A percentile compares a stretch with the other conserved stretches of the same genome.
Evolutionary conservation across 1,140 invertebrate species (phyloP).

Genomic region (Magallana ariakensis): DNA sequence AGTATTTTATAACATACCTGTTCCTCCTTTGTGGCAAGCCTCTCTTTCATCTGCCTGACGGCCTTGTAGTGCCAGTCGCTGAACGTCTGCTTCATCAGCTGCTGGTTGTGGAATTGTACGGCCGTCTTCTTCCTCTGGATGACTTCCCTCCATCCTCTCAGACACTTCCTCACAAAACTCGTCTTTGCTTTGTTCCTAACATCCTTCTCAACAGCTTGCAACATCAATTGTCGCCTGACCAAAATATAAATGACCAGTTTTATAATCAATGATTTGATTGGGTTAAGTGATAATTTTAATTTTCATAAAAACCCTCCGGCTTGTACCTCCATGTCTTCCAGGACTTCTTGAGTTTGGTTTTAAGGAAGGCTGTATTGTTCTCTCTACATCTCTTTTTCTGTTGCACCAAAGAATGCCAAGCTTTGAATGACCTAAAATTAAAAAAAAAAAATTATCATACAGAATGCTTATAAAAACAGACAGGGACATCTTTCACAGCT

Average conservation of each 20-base stretch:
- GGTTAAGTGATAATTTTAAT: too few species aligned
- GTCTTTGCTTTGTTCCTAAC: slow-evolving; percentile 45
- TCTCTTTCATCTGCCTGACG: slow-evolving; percentile 56
- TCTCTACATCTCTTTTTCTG: slow-evolving; percentile 62
- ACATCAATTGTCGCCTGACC: slow-evolving; percentile 59
- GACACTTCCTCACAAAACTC: slow-evolving; percentile 48
- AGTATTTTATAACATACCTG: slow-evolving; percentile 45
- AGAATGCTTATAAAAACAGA: too few species aligned
- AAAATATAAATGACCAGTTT: too few species aligned
- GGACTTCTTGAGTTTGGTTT: slow-evolving; percentile 47
- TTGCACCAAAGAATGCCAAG: slow-evolving; percentile 60
- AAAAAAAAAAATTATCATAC: background rate
- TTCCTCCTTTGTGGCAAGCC: slow-evolving; percentile 55
- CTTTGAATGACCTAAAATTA: slow-evolving; percentile 59
- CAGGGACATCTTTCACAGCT: too few species aligned
- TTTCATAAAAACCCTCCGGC: too few species aligned
- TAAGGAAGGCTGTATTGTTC: slow-evolving; percentile 52
- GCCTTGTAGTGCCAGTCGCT: slow-evolving; percentile 59
- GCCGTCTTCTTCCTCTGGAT: slow-evolving; percentile 64
- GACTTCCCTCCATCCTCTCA: slow-evolving; percentile 60
- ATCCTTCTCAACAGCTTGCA: slow-evolving; percentile 60
- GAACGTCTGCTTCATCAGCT: slow-evolving; percentile 58
- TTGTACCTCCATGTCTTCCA: slow-evolving; percentile 63
- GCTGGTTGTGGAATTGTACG: slow-evolving; percentile 55
- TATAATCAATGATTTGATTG: too few species aligned